Evolutionary conservation across 2,888 invertebrate species (phyloP).

Genomic region (Caenorhabditis sp.): DNA sequence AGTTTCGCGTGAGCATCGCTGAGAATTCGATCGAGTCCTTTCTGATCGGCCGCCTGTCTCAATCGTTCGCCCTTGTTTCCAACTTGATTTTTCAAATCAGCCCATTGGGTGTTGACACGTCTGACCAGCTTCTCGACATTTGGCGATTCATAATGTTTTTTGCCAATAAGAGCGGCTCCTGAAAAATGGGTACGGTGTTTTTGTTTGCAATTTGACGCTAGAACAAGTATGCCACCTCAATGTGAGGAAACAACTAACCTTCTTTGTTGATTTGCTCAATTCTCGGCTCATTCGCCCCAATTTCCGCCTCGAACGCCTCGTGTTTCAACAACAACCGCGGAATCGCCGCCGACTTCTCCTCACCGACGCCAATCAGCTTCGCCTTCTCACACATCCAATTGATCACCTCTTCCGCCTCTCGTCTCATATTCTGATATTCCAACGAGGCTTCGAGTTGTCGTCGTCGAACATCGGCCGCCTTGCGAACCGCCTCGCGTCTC

Average conservation of each 20-base stretch:
- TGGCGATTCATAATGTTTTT: conserved; percentile 78
- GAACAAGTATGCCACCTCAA: conserved; percentile 66
- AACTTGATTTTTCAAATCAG: conserved; percentile 79
- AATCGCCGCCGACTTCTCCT: conserved; percentile 64
- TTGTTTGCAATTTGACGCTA: too few species aligned
- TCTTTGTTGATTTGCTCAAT: conserved; percentile 72
- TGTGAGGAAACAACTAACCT: conserved; percentile 70
- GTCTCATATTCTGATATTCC: conserved; percentile 89
- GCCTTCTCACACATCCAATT: conserved; percentile 91
- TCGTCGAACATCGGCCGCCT: conserved; percentile 79
- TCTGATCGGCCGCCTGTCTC: conserved; percentile 60
- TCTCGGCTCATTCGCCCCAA: conserved; percentile 72
- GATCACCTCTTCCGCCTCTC: conserved; percentile 84
- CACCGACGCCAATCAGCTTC: conserved; percentile 75
- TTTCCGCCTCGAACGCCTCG: conserved; percentile 74
- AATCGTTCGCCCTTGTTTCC: conserved; percentile 72
- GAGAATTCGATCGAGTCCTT: conserved; percentile 77
- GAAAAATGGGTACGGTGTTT: too few species aligned
- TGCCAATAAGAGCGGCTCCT: conserved; percentile 79
- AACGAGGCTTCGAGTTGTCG: conserved; percentile 83
- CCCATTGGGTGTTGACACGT: conserved; percentile 83
- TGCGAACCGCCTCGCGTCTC: conserved; percentile 76
- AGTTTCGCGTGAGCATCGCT: conserved; percentile 88
- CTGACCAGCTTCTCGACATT: conserved; percentile 79
- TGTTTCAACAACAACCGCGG: conserved; percentile 73